These are phyloP conservation scores for Hormaphis cornu DNA, from an alignment of 1,140 invertebrate species.

Conservation along the genomic window DNA sequence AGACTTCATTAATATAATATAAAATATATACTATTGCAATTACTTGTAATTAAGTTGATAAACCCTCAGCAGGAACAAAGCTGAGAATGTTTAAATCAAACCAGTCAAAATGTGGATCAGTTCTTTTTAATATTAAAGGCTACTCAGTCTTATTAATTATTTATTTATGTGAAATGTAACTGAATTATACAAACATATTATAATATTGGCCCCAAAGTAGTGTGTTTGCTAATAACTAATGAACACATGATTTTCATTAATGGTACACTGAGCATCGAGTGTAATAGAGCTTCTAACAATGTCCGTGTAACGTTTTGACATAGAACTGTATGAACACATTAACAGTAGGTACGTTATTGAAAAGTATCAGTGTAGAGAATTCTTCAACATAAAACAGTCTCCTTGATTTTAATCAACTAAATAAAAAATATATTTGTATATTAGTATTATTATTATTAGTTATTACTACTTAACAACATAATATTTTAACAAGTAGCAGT, in stretches of 20 bases:
- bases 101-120: slow-evolving; percentile 26
- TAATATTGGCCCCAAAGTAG: slow-evolving; percentile 26
- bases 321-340: slow-evolving; percentile 32
- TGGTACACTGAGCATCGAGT: slow-evolving; percentile 22
- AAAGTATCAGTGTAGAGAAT: slow-evolving; percentile 26
- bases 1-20: slow-evolving; percentile 5
- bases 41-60: slow-evolving; percentile 8
- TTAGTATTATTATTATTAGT: too few relatives aligned
- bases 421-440: slow-evolving; percentile 18
- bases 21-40: slow-evolving; percentile 25
- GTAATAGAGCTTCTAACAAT: slow-evolving; percentile 26
- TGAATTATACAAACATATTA: slow-evolving; percentile 5
- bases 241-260: slow-evolving; percentile 28
- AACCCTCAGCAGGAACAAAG: slow-evolving; percentile 23
- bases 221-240: slow-evolving; percentile 32
- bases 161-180: slow-evolving; percentile 31
- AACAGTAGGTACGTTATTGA: slow-evolving; percentile 22
- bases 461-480: slow-evolving; percentile 32
- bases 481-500: slow-evolving; percentile 33
- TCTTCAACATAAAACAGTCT: slow-evolving; percentile 21
- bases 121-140: slow-evolving; percentile 31
- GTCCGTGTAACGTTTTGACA: slow-evolving; percentile 23
- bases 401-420: slow-evolving; percentile 30
- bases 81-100: slow-evolving; percentile 29
- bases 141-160: slow-evolving; percentile 33